Evolutionary conservation across 2,888 invertebrate genomes (phyloP).

Genomic region (Artemia sp.): DNA sequence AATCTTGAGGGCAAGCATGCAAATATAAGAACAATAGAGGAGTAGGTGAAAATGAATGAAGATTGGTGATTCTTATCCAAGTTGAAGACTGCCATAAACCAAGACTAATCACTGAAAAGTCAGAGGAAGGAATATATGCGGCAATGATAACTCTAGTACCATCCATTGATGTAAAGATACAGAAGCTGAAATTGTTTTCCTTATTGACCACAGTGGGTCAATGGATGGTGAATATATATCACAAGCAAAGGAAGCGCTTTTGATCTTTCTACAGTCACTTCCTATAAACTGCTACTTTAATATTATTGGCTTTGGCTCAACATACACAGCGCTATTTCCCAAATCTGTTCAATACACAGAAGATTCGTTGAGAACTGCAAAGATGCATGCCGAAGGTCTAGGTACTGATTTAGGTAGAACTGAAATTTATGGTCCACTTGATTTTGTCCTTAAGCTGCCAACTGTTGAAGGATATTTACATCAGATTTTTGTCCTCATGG

Average conservation of each 20-base stretch:
- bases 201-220: conserved; percentile 33
- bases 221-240: conserved; percentile 30
- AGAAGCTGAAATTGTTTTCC: conserved; percentile 28
- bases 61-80: conserved; percentile 31
- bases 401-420: too few species aligned
- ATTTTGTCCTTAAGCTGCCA: too few species aligned
- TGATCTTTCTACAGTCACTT: conserved; percentile 30
- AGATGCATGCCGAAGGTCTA: conserved; percentile 23
- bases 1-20: conserved; percentile 24
- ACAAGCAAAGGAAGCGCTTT: conserved; percentile 29
- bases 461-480: too few species aligned
- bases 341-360: conserved; percentile 28
- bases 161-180: conserved; percentile 29
- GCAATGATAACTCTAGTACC: conserved; percentile 35
- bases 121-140: conserved; percentile 21
- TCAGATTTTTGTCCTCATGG: too few species aligned
- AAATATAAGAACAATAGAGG: not conserved
- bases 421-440: too few species aligned
- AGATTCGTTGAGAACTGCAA: conserved; percentile 26
- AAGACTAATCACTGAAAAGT: conserved; percentile 33
- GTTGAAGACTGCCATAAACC: conserved; percentile 34
- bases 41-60: conserved; percentile 13
- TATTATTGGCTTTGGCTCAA: conserved; percentile 32
- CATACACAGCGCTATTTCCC: conserved; percentile 28
- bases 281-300: conserved; percentile 32